A percentile compares a stretch with the other conserved stretches of the same genome.
These are phyloP conservation scores for Eidolon dupreanum DNA, from an alignment of 2,797 vertebrate genomes.

Conservation along the genomic window DNA sequence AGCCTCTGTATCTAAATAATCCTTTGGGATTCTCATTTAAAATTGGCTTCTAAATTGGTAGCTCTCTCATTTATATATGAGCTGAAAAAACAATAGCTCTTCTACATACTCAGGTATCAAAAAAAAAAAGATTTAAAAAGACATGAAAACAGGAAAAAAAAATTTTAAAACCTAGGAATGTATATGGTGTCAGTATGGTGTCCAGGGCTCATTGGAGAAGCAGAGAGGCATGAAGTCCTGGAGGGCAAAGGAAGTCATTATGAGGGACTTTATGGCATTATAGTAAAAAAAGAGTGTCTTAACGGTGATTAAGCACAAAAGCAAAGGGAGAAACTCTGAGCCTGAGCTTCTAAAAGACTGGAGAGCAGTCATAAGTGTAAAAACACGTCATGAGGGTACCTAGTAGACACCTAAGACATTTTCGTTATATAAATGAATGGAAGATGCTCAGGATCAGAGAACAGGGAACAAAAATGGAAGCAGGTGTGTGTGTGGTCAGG, in stretches of 20 bases:
- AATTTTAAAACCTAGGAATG: not conserved
- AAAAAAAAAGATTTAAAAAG: conserved; percentile 11
- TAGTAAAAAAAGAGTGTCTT: not conserved
- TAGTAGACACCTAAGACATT: not conserved
- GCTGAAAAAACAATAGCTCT: not conserved
- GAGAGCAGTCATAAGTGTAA: not conserved
- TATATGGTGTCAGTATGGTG: not conserved
- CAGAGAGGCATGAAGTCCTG: not conserved
- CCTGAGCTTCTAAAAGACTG: not conserved
- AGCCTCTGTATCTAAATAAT: not conserved
- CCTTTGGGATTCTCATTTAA: conserved; percentile 27
- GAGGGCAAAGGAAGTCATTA: not conserved
- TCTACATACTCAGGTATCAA: not conserved
- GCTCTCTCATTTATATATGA: not conserved
- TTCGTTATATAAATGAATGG: not conserved
- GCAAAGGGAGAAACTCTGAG: not conserved
- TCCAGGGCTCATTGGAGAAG: not conserved
- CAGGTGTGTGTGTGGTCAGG: not conserved
- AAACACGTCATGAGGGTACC: not conserved
- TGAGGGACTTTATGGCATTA: not conserved
- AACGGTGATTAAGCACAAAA: not conserved
- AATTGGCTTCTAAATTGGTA: not conserved
- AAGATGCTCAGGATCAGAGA: not conserved
- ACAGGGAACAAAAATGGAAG: not conserved
- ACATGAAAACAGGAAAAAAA: not conserved